Evolutionary conservation across 1,140 invertebrate species (phyloP), one percentile per base, ranked within the genome.

Genomic region (Stegodyphus dumicola): DNA sequence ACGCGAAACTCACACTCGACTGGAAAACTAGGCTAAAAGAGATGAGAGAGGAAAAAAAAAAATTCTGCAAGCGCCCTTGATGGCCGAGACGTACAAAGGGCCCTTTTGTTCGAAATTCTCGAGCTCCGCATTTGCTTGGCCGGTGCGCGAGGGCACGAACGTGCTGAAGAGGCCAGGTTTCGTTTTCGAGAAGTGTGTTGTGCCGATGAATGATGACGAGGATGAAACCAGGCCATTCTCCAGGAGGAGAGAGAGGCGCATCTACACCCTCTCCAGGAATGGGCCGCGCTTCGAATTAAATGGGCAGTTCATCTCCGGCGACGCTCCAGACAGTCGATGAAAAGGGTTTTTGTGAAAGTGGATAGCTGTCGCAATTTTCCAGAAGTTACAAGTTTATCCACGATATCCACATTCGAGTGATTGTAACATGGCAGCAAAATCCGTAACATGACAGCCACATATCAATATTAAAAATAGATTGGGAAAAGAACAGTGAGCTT

Each of bases 121-220:
- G 33, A 69, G 33, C 56, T 33, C 11, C 49, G 18, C 10, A n/a
- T 11, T 18, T 33, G 33, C 33, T 33, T 33, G 33, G 33, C 3
- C 33, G 33, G 33, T 18, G 76, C 15, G 66, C 48, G 18, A 52
- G 66, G 52, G 54, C 6, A 66, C 48, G 71, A 75, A 83, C 80
- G 80, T 83, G 80, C 80, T 83, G 60, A 56, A 83, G 80, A 53
- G 80, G 56, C 80, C 13, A 33, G 71, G 70, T 83, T 83, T 83
- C 80, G 80, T 83, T 83, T 83, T 67, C 71, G 71, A 75, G 9
- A 54, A 75, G 52, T 54, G 51, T 52, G n/a, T 56, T 10, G 15
- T 11, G 56, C 56, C 56, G 9, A 15, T 15, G 15, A 15, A 60
- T 15, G 56, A 60, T 60, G 56, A 60, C 9, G 33, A 49, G 69